Percentiles rank a stretch among this genome's conserved stretches.
These are phyloP conservation scores for Drosophila ezoana DNA, from an alignment of 2,888 invertebrate species.

Conservation along the genomic window DNA sequence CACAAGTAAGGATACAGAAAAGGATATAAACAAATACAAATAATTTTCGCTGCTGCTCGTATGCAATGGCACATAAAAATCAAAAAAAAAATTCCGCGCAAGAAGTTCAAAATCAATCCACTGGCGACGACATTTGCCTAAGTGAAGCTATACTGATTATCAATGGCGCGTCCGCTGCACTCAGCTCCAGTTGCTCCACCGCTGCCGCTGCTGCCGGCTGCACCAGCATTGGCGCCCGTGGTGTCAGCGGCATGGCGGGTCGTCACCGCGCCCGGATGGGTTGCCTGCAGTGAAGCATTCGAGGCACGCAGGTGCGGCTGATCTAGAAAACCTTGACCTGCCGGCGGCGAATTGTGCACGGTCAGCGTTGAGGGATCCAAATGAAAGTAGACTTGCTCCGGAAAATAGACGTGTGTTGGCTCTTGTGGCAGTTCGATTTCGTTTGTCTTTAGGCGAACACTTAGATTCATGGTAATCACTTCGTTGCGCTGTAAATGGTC, in stretches of 20 bases:
- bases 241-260: conserved; percentile 45
- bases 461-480: conserved; percentile 85
- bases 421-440: conserved; percentile 85
- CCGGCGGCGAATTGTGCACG: conserved; percentile 59
- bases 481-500: conserved; percentile 84
- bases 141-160: conserved; percentile 93
- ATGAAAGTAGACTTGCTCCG: conserved; percentile 76
- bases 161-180: conserved; percentile 88
- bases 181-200: conserved; percentile 44
- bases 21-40: conserved; percentile 46
- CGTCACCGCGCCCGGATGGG: conserved; percentile 37
- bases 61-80: conserved; percentile 73
- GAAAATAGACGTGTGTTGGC: conserved; percentile 74
- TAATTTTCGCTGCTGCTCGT: conserved; percentile 48
- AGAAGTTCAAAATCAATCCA: conserved; percentile 53
- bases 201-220: conserved; percentile 15
- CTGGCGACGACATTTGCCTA: conserved; percentile 73
- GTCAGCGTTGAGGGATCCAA: conserved; percentile 74
- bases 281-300: conserved; percentile 75
- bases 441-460: conserved; percentile 85
- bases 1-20: conserved; percentile 12
- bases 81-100: conserved; percentile 67
- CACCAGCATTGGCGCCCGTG: conserved; percentile 14
- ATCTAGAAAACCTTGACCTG: conserved; percentile 62
- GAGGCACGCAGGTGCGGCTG: conserved; percentile 77